Base-by-base conservation (phyloP, 2,113 vertebrate species). In the Pollimyrus isidori region DNA sequence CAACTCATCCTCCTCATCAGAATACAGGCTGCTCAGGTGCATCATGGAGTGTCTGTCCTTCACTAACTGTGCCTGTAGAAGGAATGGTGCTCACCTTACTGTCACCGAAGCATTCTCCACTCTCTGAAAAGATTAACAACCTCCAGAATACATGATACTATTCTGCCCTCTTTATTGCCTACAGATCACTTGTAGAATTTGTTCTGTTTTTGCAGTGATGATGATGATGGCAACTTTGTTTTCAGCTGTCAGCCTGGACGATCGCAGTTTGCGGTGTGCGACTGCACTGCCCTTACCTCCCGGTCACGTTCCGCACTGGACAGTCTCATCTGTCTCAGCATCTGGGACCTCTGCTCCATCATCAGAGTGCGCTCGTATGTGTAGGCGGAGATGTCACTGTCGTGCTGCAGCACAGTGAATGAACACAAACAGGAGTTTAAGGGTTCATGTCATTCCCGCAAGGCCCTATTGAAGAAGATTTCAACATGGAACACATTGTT, bases 271-370 rank as follows among this genome's bases (percentile, higher is more conserved):
- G 19, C 4, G 7, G 6, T 48, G 82, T n/a, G 2, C 3, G 2
- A 6, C 15, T 23, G 23, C 48, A 56, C 39, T 83, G 89, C 92
- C 6, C 94, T 53, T 93, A 99, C 98, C 96, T 99, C 98, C 92
- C 97, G 95, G 90, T 99, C 96, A 91, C 96, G 95, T 91, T 99
- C 98, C 0, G 98, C 97, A 94, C 97, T 98, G 62, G 98, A 99
- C 90, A 99, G 94, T 90, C 98, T 96, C 97, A 99, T 99, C 91
- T 99, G 98, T 88, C 96, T 96, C 92, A 99, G 93, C 98, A 99
- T 99, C 93, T 99, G 98, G 85, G 98, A 99, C 90, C 98, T 96
- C 94, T 99, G 98, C 91, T 99, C 98, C 98, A 99, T 99, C 98
- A 99, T 99, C 92, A 99, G 93, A 0, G 98, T 99, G 46, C 98